phyloP scores from a whole-genome alignment of 2,113 vertebrate genomes.

The Notechis scutatus region DNA sequence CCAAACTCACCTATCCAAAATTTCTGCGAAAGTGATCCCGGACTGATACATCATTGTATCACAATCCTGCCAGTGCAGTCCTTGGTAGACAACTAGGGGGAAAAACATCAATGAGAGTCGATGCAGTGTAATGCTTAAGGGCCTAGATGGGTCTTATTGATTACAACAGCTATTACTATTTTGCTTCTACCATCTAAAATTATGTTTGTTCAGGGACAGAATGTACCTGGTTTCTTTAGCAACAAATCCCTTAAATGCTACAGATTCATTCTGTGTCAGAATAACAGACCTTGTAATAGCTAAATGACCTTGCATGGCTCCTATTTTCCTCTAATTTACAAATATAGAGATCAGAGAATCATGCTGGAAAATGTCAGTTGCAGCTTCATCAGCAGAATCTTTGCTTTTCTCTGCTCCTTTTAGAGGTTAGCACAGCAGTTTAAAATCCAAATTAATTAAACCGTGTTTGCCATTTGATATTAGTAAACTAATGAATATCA shows the following conservation, averaged over 20 bases:
- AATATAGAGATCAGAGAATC: not conserved
- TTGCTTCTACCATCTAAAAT: not conserved
- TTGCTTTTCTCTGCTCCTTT: not conserved
- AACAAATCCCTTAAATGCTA: not conserved
- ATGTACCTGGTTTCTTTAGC: not conserved
- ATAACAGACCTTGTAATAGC: not conserved
- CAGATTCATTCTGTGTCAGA: not conserved
- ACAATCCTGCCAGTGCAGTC: not conserved
- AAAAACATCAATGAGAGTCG: not conserved
- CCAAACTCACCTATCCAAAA: not conserved
- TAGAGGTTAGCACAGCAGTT: slow-evolving; percentile 6
- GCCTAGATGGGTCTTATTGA: not conserved
- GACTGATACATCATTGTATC: not conserved
- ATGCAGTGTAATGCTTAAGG: not conserved
- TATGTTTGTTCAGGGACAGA: not conserved
- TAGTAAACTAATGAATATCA: slow-evolving; percentile 61
- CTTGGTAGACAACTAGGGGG: not conserved
- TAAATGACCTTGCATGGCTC: not conserved
- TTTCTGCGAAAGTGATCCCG: not conserved
- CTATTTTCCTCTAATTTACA: not conserved
- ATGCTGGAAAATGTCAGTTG: not conserved
- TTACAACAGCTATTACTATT: not conserved
- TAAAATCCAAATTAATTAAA: slow-evolving; percentile 65
- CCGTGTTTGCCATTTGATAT: slow-evolving; percentile 59
- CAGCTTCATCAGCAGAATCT: not conserved